Evolutionary conservation across 1,140 invertebrate genomes (phyloP).

Genomic region (Drosophila nasuta): DNA sequence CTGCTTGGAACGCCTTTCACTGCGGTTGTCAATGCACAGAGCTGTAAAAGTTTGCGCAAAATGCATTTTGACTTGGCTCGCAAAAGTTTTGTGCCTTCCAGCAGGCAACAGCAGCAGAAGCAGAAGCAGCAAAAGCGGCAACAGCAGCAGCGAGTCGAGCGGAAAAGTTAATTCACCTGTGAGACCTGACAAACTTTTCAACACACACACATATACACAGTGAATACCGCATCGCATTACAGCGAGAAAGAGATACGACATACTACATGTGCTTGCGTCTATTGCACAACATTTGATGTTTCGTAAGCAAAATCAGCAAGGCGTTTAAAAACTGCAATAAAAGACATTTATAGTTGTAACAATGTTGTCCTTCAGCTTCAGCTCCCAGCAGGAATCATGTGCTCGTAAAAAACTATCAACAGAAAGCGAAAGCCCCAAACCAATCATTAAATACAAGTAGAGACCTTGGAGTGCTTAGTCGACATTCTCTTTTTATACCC

Average conservation of each 20-base stretch:
- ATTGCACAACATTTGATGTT: slow-evolving; percentile 70
- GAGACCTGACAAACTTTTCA: slow-evolving; percentile 77
- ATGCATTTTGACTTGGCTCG: slow-evolving; percentile 78
- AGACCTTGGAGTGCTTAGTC: slow-evolving; percentile 13
- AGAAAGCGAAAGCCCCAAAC: slow-evolving; percentile 40
- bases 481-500: background rate
- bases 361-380: slow-evolving; percentile 69
- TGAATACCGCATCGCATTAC: background rate
- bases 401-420: slow-evolving; percentile 47
- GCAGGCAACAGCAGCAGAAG: slow-evolving; percentile 31
- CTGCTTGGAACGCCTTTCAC: slow-evolving; percentile 12
- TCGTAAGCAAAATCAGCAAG: slow-evolving; percentile 74
- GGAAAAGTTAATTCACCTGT: slow-evolving; percentile 81
- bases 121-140: slow-evolving; percentile 11
- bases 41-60: slow-evolving; percentile 68
- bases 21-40: slow-evolving; percentile 76
- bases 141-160: slow-evolving; percentile 59
- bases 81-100: slow-evolving; percentile 64
- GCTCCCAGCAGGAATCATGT: slow-evolving; percentile 33
- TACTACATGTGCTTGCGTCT: slow-evolving; percentile 16
- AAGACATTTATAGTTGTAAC: slow-evolving; percentile 75
- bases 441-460: slow-evolving; percentile 45
- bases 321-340: slow-evolving; percentile 82
- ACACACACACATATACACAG: slow-evolving; percentile 30
- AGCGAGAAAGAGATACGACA: background rate